phyloP scores from a whole-genome alignment of 2,888 invertebrate genomes.

The Camptogramma bilineatum region DNA sequence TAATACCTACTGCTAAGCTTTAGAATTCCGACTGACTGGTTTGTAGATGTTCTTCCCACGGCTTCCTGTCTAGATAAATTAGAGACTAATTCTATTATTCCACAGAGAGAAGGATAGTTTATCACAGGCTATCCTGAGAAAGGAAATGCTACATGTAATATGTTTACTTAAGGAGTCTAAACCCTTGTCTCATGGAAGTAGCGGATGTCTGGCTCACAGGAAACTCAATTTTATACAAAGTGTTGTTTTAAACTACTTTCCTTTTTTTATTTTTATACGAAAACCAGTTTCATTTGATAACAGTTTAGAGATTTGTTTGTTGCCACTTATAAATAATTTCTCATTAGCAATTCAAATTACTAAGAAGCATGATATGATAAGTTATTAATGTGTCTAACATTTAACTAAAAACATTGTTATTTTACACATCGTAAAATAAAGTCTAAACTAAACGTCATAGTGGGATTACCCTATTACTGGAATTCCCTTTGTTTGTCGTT shows the following conservation, averaged over 20 bases:
- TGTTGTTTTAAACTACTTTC: slow-evolving; percentile 29
- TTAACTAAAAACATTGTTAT: not conserved
- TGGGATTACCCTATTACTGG: slow-evolving; percentile 9
- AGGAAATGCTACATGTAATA: slow-evolving; percentile 27
- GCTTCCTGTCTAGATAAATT: slow-evolving; percentile 58
- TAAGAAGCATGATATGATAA: slow-evolving; percentile 1
- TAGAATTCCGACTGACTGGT: slow-evolving; percentile 47
- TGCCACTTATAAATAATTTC: not conserved
- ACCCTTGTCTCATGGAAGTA: slow-evolving; percentile 31
- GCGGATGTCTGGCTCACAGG: slow-evolving; percentile 35
- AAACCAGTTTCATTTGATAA: slow-evolving; percentile 11
- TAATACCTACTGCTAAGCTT: slow-evolving; percentile 30
- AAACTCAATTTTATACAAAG: slow-evolving; percentile 29
- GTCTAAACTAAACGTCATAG: not conserved
- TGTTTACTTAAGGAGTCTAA: slow-evolving; percentile 26
- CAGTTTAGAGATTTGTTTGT: slow-evolving; percentile 10
- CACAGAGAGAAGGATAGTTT: slow-evolving; percentile 15
- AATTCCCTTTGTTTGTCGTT: slow-evolving; percentile 39
- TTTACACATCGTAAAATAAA: not conserved
- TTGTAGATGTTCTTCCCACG: slow-evolving; percentile 50
- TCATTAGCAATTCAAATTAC: slow-evolving; percentile 14
- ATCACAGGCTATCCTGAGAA: slow-evolving; percentile 15
- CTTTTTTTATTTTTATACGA: slow-evolving; percentile 11
- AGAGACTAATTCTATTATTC: slow-evolving; percentile 20
- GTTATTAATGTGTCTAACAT: not conserved